Evolutionary conservation across 2,888 invertebrate species (phyloP).

Genomic region (Pasiphila rectangulata): DNA sequence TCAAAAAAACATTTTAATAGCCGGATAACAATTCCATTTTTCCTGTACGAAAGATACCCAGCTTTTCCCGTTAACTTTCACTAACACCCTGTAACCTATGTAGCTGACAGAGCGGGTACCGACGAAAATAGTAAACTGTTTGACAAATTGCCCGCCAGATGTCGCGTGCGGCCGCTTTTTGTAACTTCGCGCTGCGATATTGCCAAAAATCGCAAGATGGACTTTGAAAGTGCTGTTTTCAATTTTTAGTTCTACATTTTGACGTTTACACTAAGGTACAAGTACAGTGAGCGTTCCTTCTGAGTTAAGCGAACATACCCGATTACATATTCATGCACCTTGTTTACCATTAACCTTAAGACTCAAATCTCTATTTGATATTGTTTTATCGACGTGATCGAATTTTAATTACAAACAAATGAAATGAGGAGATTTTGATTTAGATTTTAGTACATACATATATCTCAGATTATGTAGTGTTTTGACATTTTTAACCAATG

Average conservation of each 20-base stretch:
- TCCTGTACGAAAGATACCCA: conserved; percentile 1
- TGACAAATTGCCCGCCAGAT: conserved; percentile 76
- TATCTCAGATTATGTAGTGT: too few relatives aligned
- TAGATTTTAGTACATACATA: too few relatives aligned
- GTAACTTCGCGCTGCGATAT: conserved; percentile 21
- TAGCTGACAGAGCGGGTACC: conserved; percentile 51
- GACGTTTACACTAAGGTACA: too few relatives aligned
- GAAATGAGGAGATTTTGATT: too few relatives aligned
- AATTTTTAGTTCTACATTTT: neutral
- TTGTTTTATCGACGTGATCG: too few relatives aligned
- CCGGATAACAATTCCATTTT: neutral
- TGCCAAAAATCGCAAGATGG: neutral
- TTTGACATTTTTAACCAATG: too few relatives aligned
- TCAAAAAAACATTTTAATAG: neutral
- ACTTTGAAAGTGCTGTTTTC: neutral
- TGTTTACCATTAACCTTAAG: too few relatives aligned
- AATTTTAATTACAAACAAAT: too few relatives aligned
- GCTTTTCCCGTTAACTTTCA: conserved; percentile 1
- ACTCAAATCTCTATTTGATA: too few relatives aligned
- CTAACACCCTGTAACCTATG: conserved; percentile 26
- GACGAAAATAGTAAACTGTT: conserved; percentile 74
- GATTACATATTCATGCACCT: too few relatives aligned
- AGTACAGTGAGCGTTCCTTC: too few relatives aligned
- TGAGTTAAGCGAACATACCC: too few relatives aligned
- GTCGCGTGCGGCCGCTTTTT: conserved; percentile 49